phyloP scores from a whole-genome alignment of 2,888 invertebrate genomes.

The Eudemis profundana region DNA sequence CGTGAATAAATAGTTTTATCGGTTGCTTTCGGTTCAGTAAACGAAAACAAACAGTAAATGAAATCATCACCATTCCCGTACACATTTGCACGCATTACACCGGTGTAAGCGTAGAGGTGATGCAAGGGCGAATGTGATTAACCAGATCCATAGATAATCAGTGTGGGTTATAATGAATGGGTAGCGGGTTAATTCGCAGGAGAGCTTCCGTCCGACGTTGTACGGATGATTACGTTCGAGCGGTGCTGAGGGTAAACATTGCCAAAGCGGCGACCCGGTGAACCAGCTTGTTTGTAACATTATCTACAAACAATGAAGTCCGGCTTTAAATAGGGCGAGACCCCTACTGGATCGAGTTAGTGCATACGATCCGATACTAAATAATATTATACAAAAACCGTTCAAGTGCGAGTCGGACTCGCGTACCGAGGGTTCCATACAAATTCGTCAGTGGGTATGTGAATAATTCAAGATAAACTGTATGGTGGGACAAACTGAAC shows the following conservation, averaged over 20 bases:
- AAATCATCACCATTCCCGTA: constrained; percentile 48
- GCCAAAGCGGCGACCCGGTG: constrained; percentile 57
- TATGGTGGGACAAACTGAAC: too few relatives aligned
- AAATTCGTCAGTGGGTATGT: too few relatives aligned
- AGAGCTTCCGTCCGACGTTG: constrained; percentile 61
- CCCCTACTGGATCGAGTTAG: constrained; percentile 23
- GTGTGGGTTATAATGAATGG: constrained; percentile 52
- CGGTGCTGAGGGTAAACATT: constrained; percentile 65
- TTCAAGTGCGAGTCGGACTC: too few relatives aligned
- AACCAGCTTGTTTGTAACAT: constrained; percentile 58
- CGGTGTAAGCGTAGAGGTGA: constrained; percentile 52
- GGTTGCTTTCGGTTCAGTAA: constrained; percentile 52
- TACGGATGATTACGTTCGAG: constrained; percentile 67
- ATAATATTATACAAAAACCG: neutral
- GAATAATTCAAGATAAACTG: too few relatives aligned
- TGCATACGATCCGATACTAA: constrained; percentile 12
- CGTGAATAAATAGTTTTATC: constrained; percentile 54
- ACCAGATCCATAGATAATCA: constrained; percentile 50
- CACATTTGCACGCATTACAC: constrained; percentile 45
- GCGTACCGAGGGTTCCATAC: too few relatives aligned
- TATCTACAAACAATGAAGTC: constrained; percentile 61
- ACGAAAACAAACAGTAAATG: constrained; percentile 47
- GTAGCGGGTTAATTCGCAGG: constrained; percentile 57
- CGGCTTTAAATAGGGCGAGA: constrained; percentile 31
- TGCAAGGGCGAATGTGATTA: constrained; percentile 51